A percentile compares a stretch with the other conserved stretches of the same genome.
These are phyloP conservation scores for Galeruca laticollis DNA, from an alignment of 2,888 invertebrate species.

Conservation along the genomic window DNA sequence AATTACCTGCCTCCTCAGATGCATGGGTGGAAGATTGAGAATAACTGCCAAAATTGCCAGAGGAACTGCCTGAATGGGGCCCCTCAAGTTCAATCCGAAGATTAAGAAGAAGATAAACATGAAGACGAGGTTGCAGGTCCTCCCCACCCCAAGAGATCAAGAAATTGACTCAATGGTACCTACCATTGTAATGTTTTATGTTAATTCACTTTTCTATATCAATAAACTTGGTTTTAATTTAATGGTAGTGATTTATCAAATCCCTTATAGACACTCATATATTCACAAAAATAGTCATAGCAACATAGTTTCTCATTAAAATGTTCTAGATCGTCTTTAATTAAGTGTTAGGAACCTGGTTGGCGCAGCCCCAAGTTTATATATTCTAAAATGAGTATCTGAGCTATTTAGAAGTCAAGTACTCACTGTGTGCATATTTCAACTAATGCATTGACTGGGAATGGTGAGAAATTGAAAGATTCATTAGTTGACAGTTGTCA, in stretches of 20 bases:
- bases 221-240: neutral
- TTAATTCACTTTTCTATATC: too few species aligned
- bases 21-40: too few species aligned
- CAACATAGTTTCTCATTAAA: too few species aligned
- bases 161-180: too few species aligned
- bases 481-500: neutral
- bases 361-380: neutral
- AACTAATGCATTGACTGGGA: neutral
- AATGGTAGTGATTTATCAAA: neutral
- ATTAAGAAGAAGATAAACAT: neutral
- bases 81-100: neutral
- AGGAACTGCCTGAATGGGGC: neutral
- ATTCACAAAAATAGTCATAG: too few species aligned
- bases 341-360: neutral
- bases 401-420: neutral
- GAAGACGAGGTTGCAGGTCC: neutral
- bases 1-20: neutral
- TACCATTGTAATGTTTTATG: too few species aligned
- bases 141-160: neutral
- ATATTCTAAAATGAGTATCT: neutral
- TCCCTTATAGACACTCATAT: neutral
- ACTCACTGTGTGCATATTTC: neutral
- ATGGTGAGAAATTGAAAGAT: neutral
- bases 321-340: too few species aligned
- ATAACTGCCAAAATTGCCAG: neutral